Evolutionary conservation across 2,888 invertebrate genomes (phyloP), one percentile per base, ranked within the genome.

Genomic region (Agrilus biguttatus): DNA sequence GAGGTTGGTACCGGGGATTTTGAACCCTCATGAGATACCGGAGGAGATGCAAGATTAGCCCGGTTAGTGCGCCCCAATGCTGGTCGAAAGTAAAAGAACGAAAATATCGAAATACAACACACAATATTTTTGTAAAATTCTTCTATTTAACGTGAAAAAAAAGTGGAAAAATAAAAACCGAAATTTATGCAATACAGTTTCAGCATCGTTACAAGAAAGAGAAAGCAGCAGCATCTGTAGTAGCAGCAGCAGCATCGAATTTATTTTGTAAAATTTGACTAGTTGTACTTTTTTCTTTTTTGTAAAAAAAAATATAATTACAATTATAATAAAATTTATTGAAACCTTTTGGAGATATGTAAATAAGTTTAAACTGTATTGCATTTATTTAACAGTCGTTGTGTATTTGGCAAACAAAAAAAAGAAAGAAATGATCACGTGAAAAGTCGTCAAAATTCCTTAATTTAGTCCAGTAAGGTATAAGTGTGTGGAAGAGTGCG

Each of bases 1-100:
- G 71, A 76, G 92, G 69, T 83, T 88, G 38, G 95, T 97, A 53
- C 96, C 96, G 43, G 97, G 96, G 56, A 93, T 97, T 61, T 73
- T 93, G 51, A 92, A 92, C 74, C 93, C 93, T 37, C 90, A 93
- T 65, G 93, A 93, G 68, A 75, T 93, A 64, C 88, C 89, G 39
- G 93, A 93, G 67, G 91, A 91, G 63, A 91, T 91, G 91, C 90
- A 91, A 73, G 92, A 92, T 73, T 80, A 75, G 60, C 62, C 55
- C 42, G 43, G 45, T 52, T 46, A 50, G 45, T 46, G 36, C 21
- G 45, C 42, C 43, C 28, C 28, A 42, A 44, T 40, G 28, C 36
- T 10, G 17, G 36, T 14, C 36, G 14, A 14, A 14, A 36, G 36
- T 35, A 35, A 36, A 17, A 8, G 28, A 40, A 47, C 43, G 33